Base-by-base conservation (phyloP, 2,797 vertebrate genomes). In the Ptychadena robeensis region DNA sequence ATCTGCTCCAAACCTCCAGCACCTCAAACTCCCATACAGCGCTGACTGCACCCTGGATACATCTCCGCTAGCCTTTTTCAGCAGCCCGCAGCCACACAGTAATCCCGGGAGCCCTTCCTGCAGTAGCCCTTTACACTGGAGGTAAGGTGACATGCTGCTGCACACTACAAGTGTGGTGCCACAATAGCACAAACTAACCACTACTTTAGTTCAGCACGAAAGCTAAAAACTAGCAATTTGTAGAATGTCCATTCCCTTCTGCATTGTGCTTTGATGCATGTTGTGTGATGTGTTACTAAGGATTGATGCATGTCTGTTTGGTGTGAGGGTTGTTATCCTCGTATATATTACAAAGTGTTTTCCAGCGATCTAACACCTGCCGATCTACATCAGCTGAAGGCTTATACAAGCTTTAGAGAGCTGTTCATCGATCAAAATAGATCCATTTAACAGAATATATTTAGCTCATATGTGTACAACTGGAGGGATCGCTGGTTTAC, bases 111-210 rank as follows among this genome's bases (percentile, higher is more conserved):
- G 91, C 82, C 93, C 92, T 0, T 92, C 91, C 87, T 90, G 87
- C 90, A 93, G 92, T 89, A 94, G 90, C 91, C 95, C 95, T 84
- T 94, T 97, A 87, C 93, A 95, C 87, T 97, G 96, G 96, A 99
- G 97, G 97, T 98, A 97, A 98, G 96, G 80, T 90, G 79, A 73
- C 8, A 14, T 5, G n/a, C n/a, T n/a, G n/a, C n/a, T n/a, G n/a
- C n/a, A n/a, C n/a, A n/a, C n/a, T n/a, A n/a, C n/a, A n/a, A n/a
- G 66, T 27, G 22, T 69, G 66, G 8, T 69, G 40, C 40, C 11
- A 18, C 14, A 11, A 25, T 38, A 69, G 1, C 25, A 25, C 34
- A 37, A 12, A 9, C 34, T 22, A 3, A 35, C n/a, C n/a, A n/a
- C n/a, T n/a, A n/a, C n/a, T n/a, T n/a, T n/a, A n/a, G n/a, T n/a